Base-by-base conservation (phyloP, 2,888 invertebrate genomes). In the Philaethria dido region DNA sequence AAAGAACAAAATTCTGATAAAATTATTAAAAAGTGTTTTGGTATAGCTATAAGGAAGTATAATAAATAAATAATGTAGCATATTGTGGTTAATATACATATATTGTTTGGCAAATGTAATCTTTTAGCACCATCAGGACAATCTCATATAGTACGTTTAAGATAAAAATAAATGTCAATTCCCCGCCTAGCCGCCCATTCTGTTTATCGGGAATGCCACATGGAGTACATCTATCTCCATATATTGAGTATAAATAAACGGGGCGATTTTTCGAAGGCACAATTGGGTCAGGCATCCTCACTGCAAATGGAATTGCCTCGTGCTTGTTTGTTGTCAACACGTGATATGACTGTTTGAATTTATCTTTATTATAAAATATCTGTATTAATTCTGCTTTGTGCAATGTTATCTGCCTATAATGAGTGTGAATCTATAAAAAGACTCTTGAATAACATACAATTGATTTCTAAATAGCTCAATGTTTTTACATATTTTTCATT, bases 271-370 rank as follows among this genome's bases (percentile, higher is more conserved):
- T 60, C 50, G 50, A 65, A 60, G 50, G 59, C 60, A 42, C 59
- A 59, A 65, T 52, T 65, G 59, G 59, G 64, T 65, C 59, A 57
- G 57, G 42, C 59, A 44, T 65, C 64, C 50, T 65, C 60, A 11
- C 29, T 20, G 50, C 64, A 65, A 65, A 65, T 65, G 42, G 64
- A 33, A 65, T 60, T 64, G 64, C 57, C 59, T 59, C 39, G 47
- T 50, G 47, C 42, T 59, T 50, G 64, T 65, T 57, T 52, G 55
- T 39, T 20, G 60, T 60, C 60, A 60, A 60, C 60, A 29, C 60
- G 60, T 60, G 47, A 47, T 60, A 45, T 33, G 60, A 60, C 33
- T 60, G 45, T 22, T 57, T 45, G 33, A 45, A 60, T 45, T 44
- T 44, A 33, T 60, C 45, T 47, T 25, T 45, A 60, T 60, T 29